phyloP scores from a whole-genome alignment of 2,797 vertebrate genomes.

The Chloroceryle inda region DNA sequence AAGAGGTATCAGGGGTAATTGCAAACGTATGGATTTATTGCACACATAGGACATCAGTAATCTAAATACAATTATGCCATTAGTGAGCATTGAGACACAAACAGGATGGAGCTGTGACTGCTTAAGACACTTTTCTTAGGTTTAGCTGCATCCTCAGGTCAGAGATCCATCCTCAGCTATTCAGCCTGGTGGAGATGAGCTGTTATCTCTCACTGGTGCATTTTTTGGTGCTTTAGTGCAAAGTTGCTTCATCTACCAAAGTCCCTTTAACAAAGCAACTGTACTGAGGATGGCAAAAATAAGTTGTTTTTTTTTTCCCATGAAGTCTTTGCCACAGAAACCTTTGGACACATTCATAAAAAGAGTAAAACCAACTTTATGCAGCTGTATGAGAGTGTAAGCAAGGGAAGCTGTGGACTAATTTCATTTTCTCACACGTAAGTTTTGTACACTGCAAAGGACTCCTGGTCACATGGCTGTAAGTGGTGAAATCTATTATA shows the following conservation, averaged over 20 bases:
- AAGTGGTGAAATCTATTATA: neutral
- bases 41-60: neutral
- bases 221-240: neutral
- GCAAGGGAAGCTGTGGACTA: conserved; percentile 44
- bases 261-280: neutral
- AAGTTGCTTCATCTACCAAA: neutral
- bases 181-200: neutral
- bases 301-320: neutral
- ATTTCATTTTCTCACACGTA: conserved; percentile 31
- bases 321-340: neutral
- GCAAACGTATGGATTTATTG: neutral
- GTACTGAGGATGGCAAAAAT: neutral
- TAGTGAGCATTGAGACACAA: neutral
- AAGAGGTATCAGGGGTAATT: neutral
- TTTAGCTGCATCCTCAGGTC: neutral
- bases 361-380: neutral
- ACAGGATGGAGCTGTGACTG: neutral
- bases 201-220: neutral
- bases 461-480: neutral
- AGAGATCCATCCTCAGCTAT: neutral
- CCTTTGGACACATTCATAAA: neutral
- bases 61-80: neutral
- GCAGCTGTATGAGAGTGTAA: neutral
- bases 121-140: neutral
- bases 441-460: neutral